These are phyloP conservation scores for Aethes cnicana DNA, from an alignment of 2,888 invertebrate species.

Conservation along the genomic window DNA sequence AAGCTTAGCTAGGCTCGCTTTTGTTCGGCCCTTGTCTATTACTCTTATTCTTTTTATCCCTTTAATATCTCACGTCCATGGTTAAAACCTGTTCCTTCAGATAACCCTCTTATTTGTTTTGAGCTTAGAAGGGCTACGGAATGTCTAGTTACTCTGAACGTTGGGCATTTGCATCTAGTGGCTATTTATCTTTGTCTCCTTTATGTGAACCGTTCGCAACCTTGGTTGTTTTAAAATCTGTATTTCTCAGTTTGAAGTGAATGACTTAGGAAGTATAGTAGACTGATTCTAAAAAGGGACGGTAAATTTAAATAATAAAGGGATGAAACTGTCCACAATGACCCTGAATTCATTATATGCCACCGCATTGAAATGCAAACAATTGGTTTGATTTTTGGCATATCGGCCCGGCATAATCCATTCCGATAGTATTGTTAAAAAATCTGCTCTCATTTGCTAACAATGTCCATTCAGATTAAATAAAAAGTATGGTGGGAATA, in stretches of 20 bases:
- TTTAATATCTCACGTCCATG: constrained; percentile 51
- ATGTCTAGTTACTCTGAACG: constrained; percentile 45
- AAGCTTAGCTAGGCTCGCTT: constrained; percentile 53
- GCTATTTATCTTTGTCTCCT: constrained; percentile 14
- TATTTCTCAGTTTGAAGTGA: background rate
- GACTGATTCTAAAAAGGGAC: constrained; percentile 13
- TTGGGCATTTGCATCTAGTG: constrained; percentile 32
- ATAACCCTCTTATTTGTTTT: constrained; percentile 45
- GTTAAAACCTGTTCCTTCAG: constrained; percentile 64
- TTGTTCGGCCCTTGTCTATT: constrained; percentile 36
- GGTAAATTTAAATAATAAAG: constrained; percentile 23
- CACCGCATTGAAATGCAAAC: constrained; percentile 17
- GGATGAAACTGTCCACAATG: constrained; percentile 16
- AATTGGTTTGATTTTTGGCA: background rate
- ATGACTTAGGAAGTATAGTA: constrained; percentile 5
- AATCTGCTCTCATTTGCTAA: background rate
- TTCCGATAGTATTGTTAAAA: constrained; percentile 10
- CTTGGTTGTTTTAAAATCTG: constrained; percentile 4
- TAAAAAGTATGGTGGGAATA: constrained; percentile 10
- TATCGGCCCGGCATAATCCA: constrained; percentile 1
- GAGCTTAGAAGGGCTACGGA: constrained; percentile 44
- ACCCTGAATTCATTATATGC: constrained; percentile 15
- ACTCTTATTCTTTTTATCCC: constrained; percentile 47
- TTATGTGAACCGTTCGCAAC: constrained; percentile 1
- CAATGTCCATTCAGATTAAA: constrained; percentile 15